Evolutionary conservation across 2,888 invertebrate species (phyloP).

Genomic region (Ditylenchus weischeri): DNA sequence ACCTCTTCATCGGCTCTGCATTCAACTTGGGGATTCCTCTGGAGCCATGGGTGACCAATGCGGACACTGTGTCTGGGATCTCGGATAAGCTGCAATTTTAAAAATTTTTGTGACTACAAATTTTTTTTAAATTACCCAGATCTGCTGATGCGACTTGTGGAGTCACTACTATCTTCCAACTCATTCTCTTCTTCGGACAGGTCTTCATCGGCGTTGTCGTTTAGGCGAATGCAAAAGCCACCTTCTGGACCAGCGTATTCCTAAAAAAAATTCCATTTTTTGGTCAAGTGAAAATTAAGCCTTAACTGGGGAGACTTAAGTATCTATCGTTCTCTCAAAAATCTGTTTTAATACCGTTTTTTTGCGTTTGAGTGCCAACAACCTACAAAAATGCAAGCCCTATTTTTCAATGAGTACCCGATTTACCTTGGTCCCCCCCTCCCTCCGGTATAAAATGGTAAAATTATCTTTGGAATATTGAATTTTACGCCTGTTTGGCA

Average conservation of each 20-base stretch:
- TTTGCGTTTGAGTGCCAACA: no score
- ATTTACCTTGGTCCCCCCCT: no score
- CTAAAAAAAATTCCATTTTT: neutral
- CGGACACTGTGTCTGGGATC: slow-evolving; percentile 41
- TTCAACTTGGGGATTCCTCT: slow-evolving; percentile 32
- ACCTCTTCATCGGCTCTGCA: slow-evolving; percentile 39
- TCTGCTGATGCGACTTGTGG: slow-evolving; percentile 24
- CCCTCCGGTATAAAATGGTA: no score
- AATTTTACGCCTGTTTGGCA: no score
- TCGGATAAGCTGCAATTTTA: slow-evolving; percentile 33
- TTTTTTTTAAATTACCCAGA: slow-evolving; percentile 14
- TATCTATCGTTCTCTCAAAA: no score
- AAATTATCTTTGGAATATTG: no score
- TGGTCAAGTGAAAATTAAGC: no score
- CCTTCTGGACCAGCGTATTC: slow-evolving; percentile 49
- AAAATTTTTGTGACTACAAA: neutral
- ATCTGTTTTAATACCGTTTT: no score
- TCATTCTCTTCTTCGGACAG: slow-evolving; percentile 53
- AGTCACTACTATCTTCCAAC: slow-evolving; percentile 42
- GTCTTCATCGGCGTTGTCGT: slow-evolving; percentile 51
- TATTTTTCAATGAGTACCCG: no score
- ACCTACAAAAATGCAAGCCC: no score
- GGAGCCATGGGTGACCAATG: slow-evolving; percentile 33
- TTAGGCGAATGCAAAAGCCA: slow-evolving; percentile 54
- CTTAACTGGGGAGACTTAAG: no score